A percentile compares a stretch with the other conserved stretches of the same genome.
phyloP scores from a whole-genome alignment of 2,113 vertebrate genomes.

The human (Homo sapiens) region GRCh38 chr16:88298001-88298500 shows the following conservation, averaged over 20 bases:
- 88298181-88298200: accelerated
- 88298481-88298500: not conserved
- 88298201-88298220: not conserved
- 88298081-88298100: not conserved
- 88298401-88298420: not conserved
- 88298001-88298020: not conserved
- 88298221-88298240: not conserved
- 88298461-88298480: not conserved
- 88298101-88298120: not conserved
- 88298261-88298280: not conserved
- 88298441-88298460: not conserved
- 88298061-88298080: not conserved
- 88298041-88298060: not conserved
- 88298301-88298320: no score
- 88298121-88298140: no score
- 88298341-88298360: not conserved
- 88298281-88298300: no score
- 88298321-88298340: no score
- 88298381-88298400: not conserved
- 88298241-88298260: no score
- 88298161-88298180: no score
- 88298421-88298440: not conserved
- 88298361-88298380: no score
- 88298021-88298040: not conserved
- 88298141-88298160: accelerated